These are phyloP conservation scores for Polydrusus cervinus DNA, from an alignment of 2,888 invertebrate genomes.

Conservation along the genomic window DNA sequence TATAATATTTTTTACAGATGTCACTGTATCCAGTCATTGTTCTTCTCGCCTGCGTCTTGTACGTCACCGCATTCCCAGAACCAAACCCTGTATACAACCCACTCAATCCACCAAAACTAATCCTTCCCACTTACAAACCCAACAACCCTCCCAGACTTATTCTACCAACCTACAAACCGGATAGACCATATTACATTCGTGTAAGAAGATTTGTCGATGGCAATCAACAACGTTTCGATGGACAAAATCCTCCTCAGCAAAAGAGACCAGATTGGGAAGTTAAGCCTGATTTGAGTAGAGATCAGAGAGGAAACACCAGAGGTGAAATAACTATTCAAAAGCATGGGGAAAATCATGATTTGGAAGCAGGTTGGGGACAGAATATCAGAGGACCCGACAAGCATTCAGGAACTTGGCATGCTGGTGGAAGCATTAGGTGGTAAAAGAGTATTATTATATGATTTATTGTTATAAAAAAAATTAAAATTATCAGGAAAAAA, in stretches of 20 bases:
- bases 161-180: slow-evolving; percentile 18
- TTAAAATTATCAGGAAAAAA: no score
- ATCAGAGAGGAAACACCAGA: slow-evolving; percentile 51
- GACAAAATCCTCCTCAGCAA: slow-evolving; percentile 12
- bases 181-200: slow-evolving; percentile 8
- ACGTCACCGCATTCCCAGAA: slow-evolving; percentile 15
- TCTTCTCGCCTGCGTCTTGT: slow-evolving; percentile 3
- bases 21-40: slow-evolving; percentile 11
- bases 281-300: slow-evolving; percentile 47
- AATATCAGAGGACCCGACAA: slow-evolving; percentile 53
- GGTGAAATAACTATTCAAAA: slow-evolving; percentile 45
- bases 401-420: slow-evolving; percentile 55
- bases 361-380: slow-evolving; percentile 53
- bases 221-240: slow-evolving; percentile 20
- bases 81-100: slow-evolving; percentile 11
- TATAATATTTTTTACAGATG: slow-evolving; percentile 8
- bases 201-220: slow-evolving; percentile 37
- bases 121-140: not conserved
- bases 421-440: slow-evolving; percentile 52
- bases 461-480: no score
- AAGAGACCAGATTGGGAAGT: slow-evolving; percentile 43
- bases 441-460: slow-evolving; percentile 6
- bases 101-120: not conserved
- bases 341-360: slow-evolving; percentile 54
- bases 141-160: slow-evolving; percentile 10